Evolutionary conservation across 2,113 vertebrate genomes (phyloP), one percentile per base, ranked within the genome.

Genomic region (Agelaius phoeniceus): DNA sequence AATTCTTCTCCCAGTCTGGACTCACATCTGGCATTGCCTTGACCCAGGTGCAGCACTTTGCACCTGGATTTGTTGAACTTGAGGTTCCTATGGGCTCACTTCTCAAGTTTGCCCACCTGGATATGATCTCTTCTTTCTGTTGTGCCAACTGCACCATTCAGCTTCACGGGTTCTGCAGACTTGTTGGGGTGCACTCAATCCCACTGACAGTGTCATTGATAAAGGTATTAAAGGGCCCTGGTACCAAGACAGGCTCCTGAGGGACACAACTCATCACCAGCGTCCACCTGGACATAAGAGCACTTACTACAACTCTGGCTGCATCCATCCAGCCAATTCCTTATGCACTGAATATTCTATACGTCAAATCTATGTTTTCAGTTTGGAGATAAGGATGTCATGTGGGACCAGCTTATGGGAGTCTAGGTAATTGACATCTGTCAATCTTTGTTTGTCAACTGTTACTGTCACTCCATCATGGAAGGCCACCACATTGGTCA

Each of bases 1-100:
- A n/a, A 24, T 54, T 61, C 14, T 65, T 65, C 7, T 52, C 23
- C 15, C 23, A n/a, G 44, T 28, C 37, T 67, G 37, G 10, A n/a
- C 15, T 44, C 23, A 14, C 0, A 0, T 52, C 68, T 81, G 33
- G 13, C 27, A n/a, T n/a, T 52, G 15, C 13, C 20, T 33, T 0
- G 1, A 30, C 28, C 13, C 9, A n/a, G 28, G 19, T 74, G 61
- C 68, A 81, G 44, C 4, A 28, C 33, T 65, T 33, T 59, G 23
- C 61, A 67, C 19, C 20, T 67, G 28, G 24, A n/a, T 51, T 67
- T 74, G 9, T 39, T 67, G 37, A 59, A 35, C 20, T 20, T 52
- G 44, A 61, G 27, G 11, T 75, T 82, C 7, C 13, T 46, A 10
- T n/a, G 20, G 39, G 20, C 28, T n/a, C 46, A 18, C 19, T 75